Evolutionary conservation across 2,797 vertebrate species (phyloP), one percentile per base, ranked within the genome.

Genomic region (Dendrocincla tyrannina): DNA sequence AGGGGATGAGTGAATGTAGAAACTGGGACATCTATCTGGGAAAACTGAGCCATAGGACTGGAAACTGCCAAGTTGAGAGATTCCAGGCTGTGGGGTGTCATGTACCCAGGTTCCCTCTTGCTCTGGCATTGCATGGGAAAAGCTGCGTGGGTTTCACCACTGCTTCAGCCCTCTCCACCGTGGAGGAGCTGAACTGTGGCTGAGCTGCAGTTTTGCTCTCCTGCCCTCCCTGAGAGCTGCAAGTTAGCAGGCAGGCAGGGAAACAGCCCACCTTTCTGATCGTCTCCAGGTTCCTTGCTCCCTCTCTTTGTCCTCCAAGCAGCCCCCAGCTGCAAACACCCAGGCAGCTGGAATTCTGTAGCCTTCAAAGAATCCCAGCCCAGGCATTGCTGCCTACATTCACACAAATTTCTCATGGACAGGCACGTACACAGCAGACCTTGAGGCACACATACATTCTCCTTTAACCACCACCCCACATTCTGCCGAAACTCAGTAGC

Each of bases 371-470:
- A 88, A 60, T 30, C 19, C 22, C 64, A 91, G 32, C 16, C 64
- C 14, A 41, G 32, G 28, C 24, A 24, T 2, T 55, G 53, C 46
- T 72, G 23, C 22, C 58, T 39, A 24, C 60, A 55, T 41, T 74
- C n/a, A 58, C 8, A 2, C 0, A 2, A n/a, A 15, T 42, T 23
- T 64, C 35, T 59, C 50, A 23, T 8, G 58, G 62, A 39, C 0
- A 53, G 27, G 28, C 5, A 6, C 0, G 0, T n/a, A 64, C 4
- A 10, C 0, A 12, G 62, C 33, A 93, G 37, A 22, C 49, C 69
- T 63, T 47, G 37, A 53, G 50, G 24, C 27, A 46, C 0, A 53
- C 44, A 58, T 46, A 25, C 7, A 6, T 23, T 30, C 75, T 5
- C 1, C 3, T 15, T 53, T 35, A 74, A 39, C 42, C 49, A 49